Base-by-base conservation (phyloP, 1,140 invertebrate species). In the Ips typographus region DNA sequence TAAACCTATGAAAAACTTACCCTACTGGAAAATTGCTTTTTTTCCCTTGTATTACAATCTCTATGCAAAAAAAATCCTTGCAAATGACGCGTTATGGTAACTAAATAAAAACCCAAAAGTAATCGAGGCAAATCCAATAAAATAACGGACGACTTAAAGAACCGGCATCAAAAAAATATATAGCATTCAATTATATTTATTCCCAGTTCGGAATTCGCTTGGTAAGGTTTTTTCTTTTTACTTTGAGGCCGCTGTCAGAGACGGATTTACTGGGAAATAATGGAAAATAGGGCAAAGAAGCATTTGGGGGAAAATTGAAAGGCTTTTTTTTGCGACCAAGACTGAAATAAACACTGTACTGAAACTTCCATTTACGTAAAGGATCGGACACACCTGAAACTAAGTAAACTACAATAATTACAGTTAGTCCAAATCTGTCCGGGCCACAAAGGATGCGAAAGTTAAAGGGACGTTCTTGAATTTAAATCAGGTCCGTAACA, bases 401-500 rank as follows among this genome's bases (percentile, higher is more conserved):
- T n/a, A n/a, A 47, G 44, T 22, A 22, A 22, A 22, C 22, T 22
- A 22, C 22, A 22, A 22, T 22, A 22, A 22, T 22, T 22, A 22
- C 22, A 22, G 22, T 22, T 22, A 56, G 5, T n/a, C 38, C 40
- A 59, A 59, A 49, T 56, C 41, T 57, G 39, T 40, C 42, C 57
- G 22, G 40, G 40, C 55, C 65, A 49, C 42, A 55, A 5, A 55
- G 52, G 8, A 36, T 36, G 8, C n/a, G 52, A 66, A 59, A 66
- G 55, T 59, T 66, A 66, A 66, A 69, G 51, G 67, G 68, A 39
- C 62, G 61, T 65, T 70, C 53, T 65, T 70, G 68, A 70, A 70
- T 70, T 70, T 70, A 70, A 70, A 70, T 70, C 68, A 70, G 68
- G 68, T 65, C 68, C 68, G 68, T 70, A 70, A 70, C 62, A 57